phyloP scores from a whole-genome alignment of 2,888 invertebrate genomes.

The Mactromeris polynyma region DNA sequence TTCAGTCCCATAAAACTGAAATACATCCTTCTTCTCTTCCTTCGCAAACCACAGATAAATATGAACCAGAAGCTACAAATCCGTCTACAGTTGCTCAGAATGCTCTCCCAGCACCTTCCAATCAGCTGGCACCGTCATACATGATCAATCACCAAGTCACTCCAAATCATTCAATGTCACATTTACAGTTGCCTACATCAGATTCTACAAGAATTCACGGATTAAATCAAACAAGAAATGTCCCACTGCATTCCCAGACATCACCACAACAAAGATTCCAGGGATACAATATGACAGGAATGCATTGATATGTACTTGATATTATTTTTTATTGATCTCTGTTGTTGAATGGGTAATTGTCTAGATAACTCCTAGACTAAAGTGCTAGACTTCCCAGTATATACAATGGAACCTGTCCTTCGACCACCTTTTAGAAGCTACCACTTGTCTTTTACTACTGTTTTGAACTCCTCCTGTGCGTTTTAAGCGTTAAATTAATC shows the following conservation, averaged over 20 bases:
- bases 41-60: not conserved
- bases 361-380: too few species aligned
- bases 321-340: too few species aligned
- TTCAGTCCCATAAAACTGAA: conserved; percentile 50
- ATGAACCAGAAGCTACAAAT: not conserved
- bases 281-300: not conserved
- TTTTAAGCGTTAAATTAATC: too few species aligned
- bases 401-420: too few species aligned
- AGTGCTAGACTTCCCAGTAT: too few species aligned
- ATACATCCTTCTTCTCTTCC: not conserved
- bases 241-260: not conserved
- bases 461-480: too few species aligned
- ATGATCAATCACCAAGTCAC: not conserved
- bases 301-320: too few species aligned
- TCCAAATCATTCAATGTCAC: not conserved
- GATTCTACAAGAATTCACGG: not conserved
- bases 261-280: not conserved
- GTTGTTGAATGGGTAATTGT: too few species aligned
- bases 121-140: not conserved
- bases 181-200: not conserved
- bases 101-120: not conserved
- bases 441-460: too few species aligned
- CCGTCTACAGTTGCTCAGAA: not conserved
- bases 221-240: not conserved
- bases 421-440: too few species aligned